A percentile compares a stretch with the other conserved stretches of the same genome.
Conservation (phyloP, 2,113 vertebrate species). For the Narcine bancroftii region DNA sequence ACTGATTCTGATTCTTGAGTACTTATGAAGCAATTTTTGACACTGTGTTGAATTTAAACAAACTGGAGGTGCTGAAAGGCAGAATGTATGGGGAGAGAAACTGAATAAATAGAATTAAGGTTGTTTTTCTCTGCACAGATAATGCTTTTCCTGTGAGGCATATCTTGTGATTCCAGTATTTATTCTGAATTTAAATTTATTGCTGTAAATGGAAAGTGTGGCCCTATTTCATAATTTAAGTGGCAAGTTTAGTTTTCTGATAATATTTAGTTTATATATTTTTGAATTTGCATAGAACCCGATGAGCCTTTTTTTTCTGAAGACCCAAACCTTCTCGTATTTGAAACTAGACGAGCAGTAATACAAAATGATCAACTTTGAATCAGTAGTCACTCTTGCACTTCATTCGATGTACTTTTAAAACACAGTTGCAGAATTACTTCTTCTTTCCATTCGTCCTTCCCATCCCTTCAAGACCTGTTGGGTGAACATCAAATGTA, state of each 20-base stretch:
- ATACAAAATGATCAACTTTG: background rate
- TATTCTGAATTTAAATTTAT: too few relatives aligned
- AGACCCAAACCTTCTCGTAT: background rate
- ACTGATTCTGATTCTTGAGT: too few relatives aligned
- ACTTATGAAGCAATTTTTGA: background rate
- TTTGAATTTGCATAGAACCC: background rate
- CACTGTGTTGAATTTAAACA: background rate
- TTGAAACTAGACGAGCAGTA: background rate
- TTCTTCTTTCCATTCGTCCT: background rate
- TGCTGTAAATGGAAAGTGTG: background rate
- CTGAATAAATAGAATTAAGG: too few relatives aligned
- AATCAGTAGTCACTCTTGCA: background rate
- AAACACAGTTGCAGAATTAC: background rate
- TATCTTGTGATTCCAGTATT: too few relatives aligned
- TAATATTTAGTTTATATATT: background rate
- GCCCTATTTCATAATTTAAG: background rate
- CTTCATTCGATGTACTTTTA: background rate
- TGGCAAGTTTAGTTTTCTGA: background rate
- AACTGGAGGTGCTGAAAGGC: too few relatives aligned
- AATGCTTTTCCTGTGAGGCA: too few relatives aligned
- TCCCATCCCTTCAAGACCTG: background rate
- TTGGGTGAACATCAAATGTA: too few relatives aligned
- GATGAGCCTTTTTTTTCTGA: background rate
- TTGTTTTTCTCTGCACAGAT: too few relatives aligned
- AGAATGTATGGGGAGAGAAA: too few relatives aligned